phyloP scores from a whole-genome alignment of 2,113 vertebrate species.

The Ia io region DNA sequence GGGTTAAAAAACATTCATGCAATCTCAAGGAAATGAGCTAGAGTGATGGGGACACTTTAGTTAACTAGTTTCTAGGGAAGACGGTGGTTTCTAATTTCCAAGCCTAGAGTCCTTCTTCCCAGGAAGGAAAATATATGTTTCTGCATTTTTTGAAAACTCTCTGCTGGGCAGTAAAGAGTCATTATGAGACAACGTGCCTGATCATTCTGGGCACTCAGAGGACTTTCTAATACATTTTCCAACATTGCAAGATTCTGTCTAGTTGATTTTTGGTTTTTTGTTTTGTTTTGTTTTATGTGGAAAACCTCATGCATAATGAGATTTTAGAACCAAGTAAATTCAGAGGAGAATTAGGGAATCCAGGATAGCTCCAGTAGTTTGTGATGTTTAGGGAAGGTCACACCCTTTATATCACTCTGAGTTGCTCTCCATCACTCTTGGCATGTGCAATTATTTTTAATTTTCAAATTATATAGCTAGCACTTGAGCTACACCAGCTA shows the following conservation, averaged over 20 bases:
- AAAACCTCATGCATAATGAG: not conserved
- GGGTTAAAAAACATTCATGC: not conserved
- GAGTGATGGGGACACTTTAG: accelerated
- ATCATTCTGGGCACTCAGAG: not conserved
- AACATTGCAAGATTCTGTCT: not conserved
- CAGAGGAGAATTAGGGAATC: not conserved
- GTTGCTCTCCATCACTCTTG: not conserved
- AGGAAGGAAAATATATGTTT: not conserved
- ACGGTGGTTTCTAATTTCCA: not conserved
- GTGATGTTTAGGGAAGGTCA: slow-evolving; percentile 30
- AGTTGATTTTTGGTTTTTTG: not conserved
- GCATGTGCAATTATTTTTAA: slow-evolving; percentile 44
- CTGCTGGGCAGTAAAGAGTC: not conserved
- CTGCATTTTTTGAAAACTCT: not conserved
- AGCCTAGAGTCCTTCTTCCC: not conserved
- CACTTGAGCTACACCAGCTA: slow-evolving; percentile 56
- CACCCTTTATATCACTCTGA: not conserved
- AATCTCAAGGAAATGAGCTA: not conserved
- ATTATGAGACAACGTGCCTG: not conserved
- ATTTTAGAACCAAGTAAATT: not conserved
- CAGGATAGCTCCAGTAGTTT: not conserved
- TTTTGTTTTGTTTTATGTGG: not conserved
- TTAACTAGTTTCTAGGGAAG: not conserved
- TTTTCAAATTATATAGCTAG: slow-evolving; percentile 56
- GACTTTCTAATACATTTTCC: not conserved